phyloP scores from a whole-genome alignment of 1,140 invertebrate species.

The Drosophila tropicalis region DNA sequence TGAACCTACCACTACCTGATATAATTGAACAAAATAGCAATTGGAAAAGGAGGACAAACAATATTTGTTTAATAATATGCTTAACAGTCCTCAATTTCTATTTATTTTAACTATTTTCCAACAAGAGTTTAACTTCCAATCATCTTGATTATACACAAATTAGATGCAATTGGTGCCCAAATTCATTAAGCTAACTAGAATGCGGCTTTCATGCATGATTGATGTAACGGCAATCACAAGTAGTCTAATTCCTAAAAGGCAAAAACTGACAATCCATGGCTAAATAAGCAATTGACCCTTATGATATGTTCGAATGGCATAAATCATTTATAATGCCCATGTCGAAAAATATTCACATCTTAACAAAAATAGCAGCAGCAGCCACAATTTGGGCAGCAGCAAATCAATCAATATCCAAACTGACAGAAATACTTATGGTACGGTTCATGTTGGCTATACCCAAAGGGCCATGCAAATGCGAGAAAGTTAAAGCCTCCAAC shows the following conservation, averaged over 20 bases:
- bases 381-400: neutral
- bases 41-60: too few relatives aligned
- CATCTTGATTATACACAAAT: too few relatives aligned
- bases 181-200: conserved; percentile 50
- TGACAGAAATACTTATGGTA: conserved; percentile 2
- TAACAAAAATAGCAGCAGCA: neutral
- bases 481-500: neutral
- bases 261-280: conserved; percentile 29
- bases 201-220: conserved; percentile 38
- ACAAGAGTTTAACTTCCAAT: too few relatives aligned
- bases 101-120: too few relatives aligned
- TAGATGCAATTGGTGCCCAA: neutral
- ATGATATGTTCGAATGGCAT: conserved; percentile 38
- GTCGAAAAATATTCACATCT: conserved; percentile 12
- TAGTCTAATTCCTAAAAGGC: conserved; percentile 7
- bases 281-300: conserved; percentile 54
- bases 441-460: neutral
- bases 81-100: too few relatives aligned
- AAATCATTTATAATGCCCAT: conserved; percentile 21
- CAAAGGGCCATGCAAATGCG: conserved; percentile 3
- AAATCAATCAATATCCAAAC: conserved; percentile 12
- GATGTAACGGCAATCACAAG: conserved; percentile 21
- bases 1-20: too few relatives aligned
- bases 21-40: too few relatives aligned
- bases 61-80: too few relatives aligned